Evolutionary conservation across 2,113 vertebrate genomes (phyloP), one percentile per base, ranked within the genome.

Genomic region (Takifugu bimaculatus): DNA sequence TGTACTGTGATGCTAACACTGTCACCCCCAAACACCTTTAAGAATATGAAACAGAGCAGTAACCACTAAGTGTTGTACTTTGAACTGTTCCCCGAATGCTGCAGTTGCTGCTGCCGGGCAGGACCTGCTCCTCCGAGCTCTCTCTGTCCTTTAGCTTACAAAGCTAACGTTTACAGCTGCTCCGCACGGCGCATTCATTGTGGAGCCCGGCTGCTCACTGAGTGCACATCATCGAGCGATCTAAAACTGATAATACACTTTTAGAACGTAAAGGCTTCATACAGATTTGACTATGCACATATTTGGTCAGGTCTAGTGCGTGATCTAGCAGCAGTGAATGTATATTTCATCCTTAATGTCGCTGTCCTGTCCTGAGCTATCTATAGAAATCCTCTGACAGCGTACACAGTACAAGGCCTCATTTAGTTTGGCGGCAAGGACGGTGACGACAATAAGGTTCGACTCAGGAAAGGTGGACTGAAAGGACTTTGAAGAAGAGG

Each of bases 21-120:
- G 52, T 25, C 54, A 54, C 69, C 54, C 58, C 56, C 51, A 81
- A 72, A 57, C 65, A 68, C 66, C 64, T 70, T 32, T 68, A 57
- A 52, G 43, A 71, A 52, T 57, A 58, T 47, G 74, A 59, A 78
- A 60, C 57, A 64, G 60, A 72, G 66, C 26, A 5, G 57, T 69
- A 72, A 72, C 12, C 55, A 78, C 66, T 49, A 71, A 20, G 80
- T 80, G 67, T 78, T 61, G 48, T 20, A 67, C 72, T 50, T 78
- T 61, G 48, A 15, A 67, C 72, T 50, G 65, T 66, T 64, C 69
- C 55, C 39, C 28, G 43, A 61, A 58, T 68, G 59, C 75, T 72
- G 61, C 74, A 67, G 29, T 65, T 28, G 61, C 70, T 72, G 71
- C 61, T 71, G 61, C 63, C 54, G 55, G 72, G 51, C 43, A 74